phyloP scores from a whole-genome alignment of 2,113 vertebrate genomes.

The Pelodiscus sinensis region DNA sequence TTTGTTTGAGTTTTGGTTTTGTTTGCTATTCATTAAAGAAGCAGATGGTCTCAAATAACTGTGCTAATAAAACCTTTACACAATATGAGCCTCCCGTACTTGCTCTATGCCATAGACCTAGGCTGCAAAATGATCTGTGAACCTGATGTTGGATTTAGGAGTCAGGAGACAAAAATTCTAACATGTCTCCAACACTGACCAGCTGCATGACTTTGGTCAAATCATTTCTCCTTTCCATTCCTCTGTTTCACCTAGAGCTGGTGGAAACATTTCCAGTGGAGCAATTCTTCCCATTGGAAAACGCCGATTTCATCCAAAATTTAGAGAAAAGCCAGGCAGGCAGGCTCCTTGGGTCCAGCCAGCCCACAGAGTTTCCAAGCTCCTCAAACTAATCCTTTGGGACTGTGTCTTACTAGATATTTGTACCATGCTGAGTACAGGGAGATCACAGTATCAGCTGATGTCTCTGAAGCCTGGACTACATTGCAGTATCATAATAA shows the following conservation, averaged over 20 bases:
- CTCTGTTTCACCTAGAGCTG: neutral
- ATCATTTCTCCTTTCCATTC: neutral
- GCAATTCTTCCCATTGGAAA: neutral
- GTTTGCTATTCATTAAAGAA: constrained; percentile 40
- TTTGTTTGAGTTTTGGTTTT: neutral
- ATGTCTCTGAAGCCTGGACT: neutral
- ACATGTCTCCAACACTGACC: neutral
- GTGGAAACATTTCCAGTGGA: constrained; percentile 14
- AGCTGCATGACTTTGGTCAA: neutral
- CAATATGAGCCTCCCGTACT: fast-evolving
- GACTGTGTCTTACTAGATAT: neutral
- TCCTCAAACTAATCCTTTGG: neutral
- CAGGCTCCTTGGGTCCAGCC: neutral
- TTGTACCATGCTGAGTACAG: neutral
- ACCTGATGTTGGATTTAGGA: neutral
- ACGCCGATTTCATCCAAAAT: neutral
- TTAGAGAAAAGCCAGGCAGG: neutral
- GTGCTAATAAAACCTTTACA: constrained; percentile 31
- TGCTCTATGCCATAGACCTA: neutral
- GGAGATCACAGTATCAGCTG: neutral
- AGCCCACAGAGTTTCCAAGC: neutral
- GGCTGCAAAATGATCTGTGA: neutral
- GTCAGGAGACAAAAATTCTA: neutral
- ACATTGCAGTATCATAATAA: neutral
- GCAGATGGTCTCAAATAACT: neutral